Conservation (phyloP, 2,797 vertebrate species). For the Neosalanx taihuensis region DNA sequence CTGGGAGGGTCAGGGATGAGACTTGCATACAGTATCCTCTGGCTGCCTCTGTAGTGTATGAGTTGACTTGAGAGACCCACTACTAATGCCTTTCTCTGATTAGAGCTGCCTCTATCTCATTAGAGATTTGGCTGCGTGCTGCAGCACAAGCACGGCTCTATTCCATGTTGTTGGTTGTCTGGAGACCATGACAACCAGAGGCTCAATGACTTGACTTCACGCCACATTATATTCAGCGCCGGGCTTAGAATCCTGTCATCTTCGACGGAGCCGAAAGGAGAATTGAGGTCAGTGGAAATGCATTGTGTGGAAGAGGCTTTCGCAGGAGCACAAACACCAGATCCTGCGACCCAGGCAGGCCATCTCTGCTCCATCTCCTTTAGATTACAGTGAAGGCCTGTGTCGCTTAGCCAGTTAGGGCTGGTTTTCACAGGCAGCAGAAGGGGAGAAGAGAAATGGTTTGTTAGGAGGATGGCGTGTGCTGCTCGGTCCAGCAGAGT, state of each 20-base stretch:
- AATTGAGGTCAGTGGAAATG: constrained; percentile 40
- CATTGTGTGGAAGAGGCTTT: constrained; percentile 40
- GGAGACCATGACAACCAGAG: constrained; percentile 57
- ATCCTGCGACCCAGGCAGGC: constrained; percentile 43
- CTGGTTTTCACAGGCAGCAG: constrained; percentile 42
- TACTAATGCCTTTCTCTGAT: constrained; percentile 44
- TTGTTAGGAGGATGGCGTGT: constrained; percentile 56
- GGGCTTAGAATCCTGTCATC: constrained; percentile 64
- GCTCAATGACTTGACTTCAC: constrained; percentile 70
- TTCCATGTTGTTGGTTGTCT: constrained; percentile 68
- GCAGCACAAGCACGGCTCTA: constrained; percentile 58
- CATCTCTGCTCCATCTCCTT: constrained; percentile 30
- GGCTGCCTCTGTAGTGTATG: not conserved
- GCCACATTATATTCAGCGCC: constrained; percentile 69
- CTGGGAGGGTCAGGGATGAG: constrained; percentile 42
- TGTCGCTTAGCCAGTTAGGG: constrained; percentile 34
- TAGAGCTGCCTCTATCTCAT: constrained; percentile 52
- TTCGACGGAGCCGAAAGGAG: constrained; percentile 33
- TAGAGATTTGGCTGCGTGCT: constrained; percentile 59
- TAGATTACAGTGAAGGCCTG: constrained; percentile 44
- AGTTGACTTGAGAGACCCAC: not conserved
- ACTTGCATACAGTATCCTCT: constrained; percentile 16
- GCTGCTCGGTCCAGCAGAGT: constrained; percentile 48
- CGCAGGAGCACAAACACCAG: constrained; percentile 41
- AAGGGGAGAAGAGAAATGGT: constrained; percentile 58